Percentiles rank a stretch among this genome's conserved stretches.
Evolutionary conservation across 2,113 vertebrate genomes (phyloP).

Genomic region (Sinocyclocheilus rhinocerous): DNA sequence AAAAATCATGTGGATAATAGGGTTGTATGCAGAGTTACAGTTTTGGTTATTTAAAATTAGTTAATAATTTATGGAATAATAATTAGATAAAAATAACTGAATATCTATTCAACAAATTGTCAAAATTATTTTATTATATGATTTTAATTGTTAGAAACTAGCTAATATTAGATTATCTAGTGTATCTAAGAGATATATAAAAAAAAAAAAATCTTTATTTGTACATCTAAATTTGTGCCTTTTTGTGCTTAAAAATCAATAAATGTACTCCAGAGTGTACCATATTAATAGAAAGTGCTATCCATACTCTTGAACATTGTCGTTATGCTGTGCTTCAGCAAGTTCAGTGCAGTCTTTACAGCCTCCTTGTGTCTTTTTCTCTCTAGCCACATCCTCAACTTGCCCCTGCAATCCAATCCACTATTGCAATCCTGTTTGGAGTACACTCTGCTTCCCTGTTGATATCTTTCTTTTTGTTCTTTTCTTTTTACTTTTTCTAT

Average conservation of each 20-base stretch:
- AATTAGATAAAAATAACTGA: neutral
- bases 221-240: neutral
- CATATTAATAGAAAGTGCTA: neutral
- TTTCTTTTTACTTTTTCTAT: neutral
- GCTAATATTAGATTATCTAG: neutral
- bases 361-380: slow-evolving; percentile 12
- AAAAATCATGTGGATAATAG: no score
- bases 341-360: neutral
- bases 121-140: neutral
- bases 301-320: neutral
- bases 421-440: neutral
- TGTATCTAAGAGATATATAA: neutral
- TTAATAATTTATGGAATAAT: neutral
- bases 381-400: slow-evolving; percentile 26
- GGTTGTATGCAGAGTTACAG: neutral
- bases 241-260: neutral
- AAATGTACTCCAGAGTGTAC: no score
- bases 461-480: slow-evolving; percentile 18
- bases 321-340: neutral
- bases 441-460: neutral
- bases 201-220: neutral
- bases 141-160: neutral
- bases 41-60: neutral
- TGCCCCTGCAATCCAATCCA: slow-evolving; percentile 4
- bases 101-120: neutral